Evolutionary conservation across 1,140 invertebrate species (phyloP).

Genomic region (Cyclargus thomasi): DNA sequence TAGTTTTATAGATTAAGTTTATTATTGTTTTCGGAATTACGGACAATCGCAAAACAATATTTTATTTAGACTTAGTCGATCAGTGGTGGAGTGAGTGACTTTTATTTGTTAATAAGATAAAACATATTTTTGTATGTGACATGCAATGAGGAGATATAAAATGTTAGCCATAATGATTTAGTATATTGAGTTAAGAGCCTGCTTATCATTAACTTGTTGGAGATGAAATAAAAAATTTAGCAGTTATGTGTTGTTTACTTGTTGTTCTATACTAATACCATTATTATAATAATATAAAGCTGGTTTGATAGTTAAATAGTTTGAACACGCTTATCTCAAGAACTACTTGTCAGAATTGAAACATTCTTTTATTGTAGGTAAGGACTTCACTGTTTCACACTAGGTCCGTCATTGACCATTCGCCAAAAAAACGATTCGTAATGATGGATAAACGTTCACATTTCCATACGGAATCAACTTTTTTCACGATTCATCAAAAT

Average conservation of each 20-base stretch:
- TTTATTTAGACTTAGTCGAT: conserved; percentile 51
- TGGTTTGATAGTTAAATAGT: no score
- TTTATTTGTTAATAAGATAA: conserved; percentile 62
- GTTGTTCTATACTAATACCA: no score
- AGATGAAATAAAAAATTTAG: conserved; percentile 66
- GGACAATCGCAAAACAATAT: conserved; percentile 44
- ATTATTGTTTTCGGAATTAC: conserved; percentile 48
- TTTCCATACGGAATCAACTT: no score
- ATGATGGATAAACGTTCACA: no score
- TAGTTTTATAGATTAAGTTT: conserved; percentile 52
- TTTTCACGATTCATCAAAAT: no score
- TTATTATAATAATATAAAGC: no score
- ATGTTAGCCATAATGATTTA: conserved; percentile 63
- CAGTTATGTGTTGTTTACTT: conserved; percentile 48
- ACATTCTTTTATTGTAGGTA: no score
- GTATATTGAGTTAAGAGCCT: conserved; percentile 60
- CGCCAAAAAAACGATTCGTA: no score
- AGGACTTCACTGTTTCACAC: no score
- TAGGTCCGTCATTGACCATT: no score
- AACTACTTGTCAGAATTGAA: no score
- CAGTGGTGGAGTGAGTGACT: conserved; percentile 58
- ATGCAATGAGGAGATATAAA: conserved; percentile 52
- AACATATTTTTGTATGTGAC: conserved; percentile 70
- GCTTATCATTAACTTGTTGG: conserved; percentile 71
- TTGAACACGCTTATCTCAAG: no score